Percentiles rank a stretch among this genome's conserved stretches.
Conservation (phyloP, 2,888 invertebrate species). For the Mermis nigrescens region DNA sequence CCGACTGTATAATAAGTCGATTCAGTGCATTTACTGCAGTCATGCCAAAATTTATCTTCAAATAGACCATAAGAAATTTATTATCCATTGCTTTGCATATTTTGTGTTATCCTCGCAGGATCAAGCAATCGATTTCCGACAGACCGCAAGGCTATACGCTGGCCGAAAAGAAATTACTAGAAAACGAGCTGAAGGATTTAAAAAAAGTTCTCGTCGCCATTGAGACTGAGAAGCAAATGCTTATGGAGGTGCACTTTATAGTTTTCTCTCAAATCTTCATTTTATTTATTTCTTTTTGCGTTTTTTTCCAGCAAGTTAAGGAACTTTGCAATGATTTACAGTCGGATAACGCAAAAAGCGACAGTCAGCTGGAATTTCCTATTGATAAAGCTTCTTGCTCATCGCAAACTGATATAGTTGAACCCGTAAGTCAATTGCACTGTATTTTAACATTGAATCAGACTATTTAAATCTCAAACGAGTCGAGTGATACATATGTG, state of each 20-base stretch:
- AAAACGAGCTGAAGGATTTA: neutral
- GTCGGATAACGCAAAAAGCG: neutral
- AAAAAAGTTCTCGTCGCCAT: neutral
- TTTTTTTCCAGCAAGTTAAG: neutral
- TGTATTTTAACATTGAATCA: too few relatives aligned
- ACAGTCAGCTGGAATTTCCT: neutral
- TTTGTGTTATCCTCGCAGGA: too few relatives aligned
- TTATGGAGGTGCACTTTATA: neutral
- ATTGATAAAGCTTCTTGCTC: neutral
- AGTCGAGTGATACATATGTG: too few relatives aligned
- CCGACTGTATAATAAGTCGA: too few relatives aligned
- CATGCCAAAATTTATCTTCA: too few relatives aligned
- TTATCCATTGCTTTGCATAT: too few relatives aligned
- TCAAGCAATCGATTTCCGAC: too few relatives aligned
- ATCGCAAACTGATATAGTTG: neutral
- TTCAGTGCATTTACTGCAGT: too few relatives aligned
- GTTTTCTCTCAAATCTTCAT: too few relatives aligned
- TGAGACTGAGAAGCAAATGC: neutral
- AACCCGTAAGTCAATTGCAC: neutral
- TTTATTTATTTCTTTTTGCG: too few relatives aligned
- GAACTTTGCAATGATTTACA: neutral
- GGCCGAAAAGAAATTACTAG: neutral
- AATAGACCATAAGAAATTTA: too few relatives aligned
- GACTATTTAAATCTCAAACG: too few relatives aligned
- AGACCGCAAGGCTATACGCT: neutral